A percentile compares a stretch with the other conserved stretches of the same genome.
Evolutionary conservation across 2,113 vertebrate genomes (phyloP).

Genomic region (Nesoenas mayeri): DNA sequence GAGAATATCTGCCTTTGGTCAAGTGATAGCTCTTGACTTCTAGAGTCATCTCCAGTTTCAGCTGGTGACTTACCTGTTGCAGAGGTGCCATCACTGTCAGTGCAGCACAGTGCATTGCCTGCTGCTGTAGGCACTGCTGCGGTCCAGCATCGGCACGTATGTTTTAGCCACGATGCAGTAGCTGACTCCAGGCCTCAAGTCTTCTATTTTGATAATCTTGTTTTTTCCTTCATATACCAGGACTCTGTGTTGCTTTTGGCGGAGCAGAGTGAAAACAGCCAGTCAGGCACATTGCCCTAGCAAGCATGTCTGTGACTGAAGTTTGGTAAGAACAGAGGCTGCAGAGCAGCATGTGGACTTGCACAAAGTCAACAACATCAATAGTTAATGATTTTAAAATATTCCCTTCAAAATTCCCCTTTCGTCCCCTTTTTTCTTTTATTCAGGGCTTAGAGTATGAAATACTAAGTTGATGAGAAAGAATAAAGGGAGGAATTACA

Average conservation of each 20-base stretch:
- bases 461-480: background rate
- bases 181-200: constrained; percentile 2
- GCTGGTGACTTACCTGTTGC: background rate
- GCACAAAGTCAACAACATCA: background rate
- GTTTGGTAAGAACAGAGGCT: background rate
- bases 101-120: background rate
- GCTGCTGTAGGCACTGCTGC: constrained; percentile 62
- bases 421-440: background rate
- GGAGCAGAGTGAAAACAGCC: background rate
- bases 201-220: constrained; percentile 52
- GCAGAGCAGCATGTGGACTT: background rate
- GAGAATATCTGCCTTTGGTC: background rate
- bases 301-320: background rate
- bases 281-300: background rate
- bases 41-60: background rate
- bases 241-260: constrained; percentile 44
- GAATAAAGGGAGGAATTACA: background rate
- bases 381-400: background rate
- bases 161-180: constrained; percentile 62
- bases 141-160: constrained; percentile 11
- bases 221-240: constrained; percentile 67
- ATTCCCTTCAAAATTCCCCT: background rate
- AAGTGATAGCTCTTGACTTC: background rate
- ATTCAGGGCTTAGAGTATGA: background rate
- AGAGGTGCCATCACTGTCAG: background rate